Base-by-base conservation (phyloP, 2,113 vertebrate genomes). In the Papio anubis region DNA sequence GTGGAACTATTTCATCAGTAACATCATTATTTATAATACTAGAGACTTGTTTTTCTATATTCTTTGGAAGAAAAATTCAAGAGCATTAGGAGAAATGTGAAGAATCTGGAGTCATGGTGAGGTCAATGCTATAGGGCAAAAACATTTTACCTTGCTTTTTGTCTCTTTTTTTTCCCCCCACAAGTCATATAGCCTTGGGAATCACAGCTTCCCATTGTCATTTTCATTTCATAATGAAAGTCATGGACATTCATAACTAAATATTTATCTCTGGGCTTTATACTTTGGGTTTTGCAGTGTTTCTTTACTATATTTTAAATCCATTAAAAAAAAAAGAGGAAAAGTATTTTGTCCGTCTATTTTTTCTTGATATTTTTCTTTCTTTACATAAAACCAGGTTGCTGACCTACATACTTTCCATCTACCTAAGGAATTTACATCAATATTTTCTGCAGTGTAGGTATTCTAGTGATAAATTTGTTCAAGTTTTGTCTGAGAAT, bases 101-200 rank as follows among this genome's bases (percentile, higher is more conserved):
- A 72, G n/a, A 72, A 38, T 38, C 70, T 38, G n/a, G 9, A 21
- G 70, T 38, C 17, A 38, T 20, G n/a, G 18, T 38, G 70, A 72
- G 70, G 70, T 72, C 8, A 38, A 38, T 10, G 9, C 70, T 72
- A 72, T 23, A 38, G 20, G 18, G 1, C 2, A 17, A 38, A 72
- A 72, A 38, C 27, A 11, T 21, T 72, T 11, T 21, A 38, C 4
- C n/a, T 38, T 10, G 4, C 66, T 72, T 21, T 38, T 38, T 38
- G 18, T 72, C 9, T 4, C 17, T 13, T 3, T 21, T 0, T 72
- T 55, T 55, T 55, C 6, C 6, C 4, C 4, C 5, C 18, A 7
- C 64, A 32, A 30, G 32, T 32, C 18, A 72, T 2, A 38, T 2
- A 38, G 68, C 2, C 68, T 38, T 21, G 68, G 8, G n/a, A 20